Base-by-base conservation (phyloP, 1,140 invertebrate species). In the Tetramorium parvispinum region DNA sequence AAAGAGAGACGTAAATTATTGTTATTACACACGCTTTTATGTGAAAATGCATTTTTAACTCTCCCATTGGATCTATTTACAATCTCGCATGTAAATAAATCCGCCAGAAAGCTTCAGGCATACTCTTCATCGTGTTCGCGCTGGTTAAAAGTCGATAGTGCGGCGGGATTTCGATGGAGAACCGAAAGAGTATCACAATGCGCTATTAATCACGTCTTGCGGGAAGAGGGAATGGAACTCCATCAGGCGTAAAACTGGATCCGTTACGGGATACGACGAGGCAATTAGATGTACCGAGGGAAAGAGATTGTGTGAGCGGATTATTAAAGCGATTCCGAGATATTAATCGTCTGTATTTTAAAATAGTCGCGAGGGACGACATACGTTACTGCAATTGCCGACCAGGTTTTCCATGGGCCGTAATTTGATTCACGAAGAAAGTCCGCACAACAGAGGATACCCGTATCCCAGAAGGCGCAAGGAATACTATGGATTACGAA, bases 181-280 rank as follows among this genome's bases (percentile, higher is more conserved):
- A 55, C 43, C 73, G 73, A 85, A 63, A 85, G 82, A 65, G 27
- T 65, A 85, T 78, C 82, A 53, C 73, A 85, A 85, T 77, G 40
- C 82, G 59, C 73, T 37, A 85, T 78, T 85, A 85, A 85, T 85
- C 73, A 85, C 27, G 73, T 77, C 49, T 85, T 68, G 73, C 73
- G 57, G 16, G 21, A 53, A 32, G 55, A 65, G 57, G 46, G 18
- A 57, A 46, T 3, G 46, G 16, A 43, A 16, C 46, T 53, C 21
- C 82, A 85, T 66, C 59, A 59, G n/a, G 57, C 71, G 73, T 85
- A 65, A 78, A 85, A 85, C 73, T 63, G 59, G 46, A 78, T 70
- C 82, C 59, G 57, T 85, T 63, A 59, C 57, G 73, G 82, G 71
- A 85, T 37, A 78, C 27, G 71, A 65, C 71, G 71, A 49, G 57